A percentile compares a stretch with the other conserved stretches of the same genome.
Conservation (phyloP, 2,797 vertebrate genomes). For the Selene dorsalis region DNA sequence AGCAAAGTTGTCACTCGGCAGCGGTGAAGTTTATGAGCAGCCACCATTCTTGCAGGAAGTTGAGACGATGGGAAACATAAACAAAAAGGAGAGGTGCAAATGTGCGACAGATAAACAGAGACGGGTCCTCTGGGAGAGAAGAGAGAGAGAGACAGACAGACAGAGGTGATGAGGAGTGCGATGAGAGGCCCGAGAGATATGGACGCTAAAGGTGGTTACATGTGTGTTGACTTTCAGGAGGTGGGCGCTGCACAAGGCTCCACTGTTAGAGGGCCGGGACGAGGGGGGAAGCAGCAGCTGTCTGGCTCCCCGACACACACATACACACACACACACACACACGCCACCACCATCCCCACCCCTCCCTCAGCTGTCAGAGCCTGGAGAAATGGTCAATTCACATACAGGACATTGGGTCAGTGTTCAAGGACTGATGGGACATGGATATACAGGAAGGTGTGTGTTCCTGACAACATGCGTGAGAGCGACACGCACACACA, state of each 20-base stretch:
- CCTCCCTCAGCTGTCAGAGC: constrained; percentile 70
- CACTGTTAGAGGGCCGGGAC: constrained; percentile 67
- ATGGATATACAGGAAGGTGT: constrained; percentile 60
- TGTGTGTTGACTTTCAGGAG: constrained; percentile 69
- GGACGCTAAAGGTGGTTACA: constrained; percentile 48
- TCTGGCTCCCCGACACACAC: constrained; percentile 28
- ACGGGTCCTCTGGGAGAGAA: not conserved
- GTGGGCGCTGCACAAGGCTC: constrained; percentile 67
- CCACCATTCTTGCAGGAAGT: constrained; percentile 46
- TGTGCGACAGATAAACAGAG: constrained; percentile 65
- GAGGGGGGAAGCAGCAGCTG: constrained; percentile 74
- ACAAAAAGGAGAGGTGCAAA: constrained; percentile 69
- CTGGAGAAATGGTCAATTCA: constrained; percentile 75
- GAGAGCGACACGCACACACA: constrained; percentile 18
- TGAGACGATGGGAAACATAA: constrained; percentile 65
- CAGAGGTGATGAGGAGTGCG: not conserved
- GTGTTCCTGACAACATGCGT: constrained; percentile 47
- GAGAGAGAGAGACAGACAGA: not conserved
- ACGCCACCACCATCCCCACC: not conserved
- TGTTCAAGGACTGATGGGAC: constrained; percentile 72
- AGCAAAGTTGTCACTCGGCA: constrained; percentile 44
- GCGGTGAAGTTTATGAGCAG: constrained; percentile 43
- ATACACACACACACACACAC: not conserved
- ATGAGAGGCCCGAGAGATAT: constrained; percentile 19
- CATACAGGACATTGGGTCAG: constrained; percentile 75